These are phyloP conservation scores for Haemorhous mexicanus DNA, from an alignment of 2,113 vertebrate genomes.

Conservation along the genomic window DNA sequence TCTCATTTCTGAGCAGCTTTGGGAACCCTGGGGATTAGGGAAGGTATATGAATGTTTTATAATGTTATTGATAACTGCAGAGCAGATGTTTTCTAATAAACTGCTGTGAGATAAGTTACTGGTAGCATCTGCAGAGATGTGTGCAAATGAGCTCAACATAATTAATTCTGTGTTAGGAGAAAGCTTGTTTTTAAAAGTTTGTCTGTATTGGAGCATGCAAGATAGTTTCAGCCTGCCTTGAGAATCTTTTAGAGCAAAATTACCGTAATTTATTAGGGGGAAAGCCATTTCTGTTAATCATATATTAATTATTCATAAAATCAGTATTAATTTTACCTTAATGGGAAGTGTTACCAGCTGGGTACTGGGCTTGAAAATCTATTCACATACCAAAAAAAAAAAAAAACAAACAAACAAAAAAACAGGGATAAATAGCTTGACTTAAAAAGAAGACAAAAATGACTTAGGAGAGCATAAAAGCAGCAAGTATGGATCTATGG, in stretches of 20 bases:
- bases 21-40: neutral
- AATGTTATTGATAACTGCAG: conserved; percentile 35
- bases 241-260: conserved; percentile 4
- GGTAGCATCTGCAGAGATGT: neutral
- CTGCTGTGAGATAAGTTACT: conserved; percentile 31
- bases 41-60: conserved; percentile 47
- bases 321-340: conserved; percentile 63
- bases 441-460: conserved; percentile 57
- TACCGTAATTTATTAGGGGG: conserved; percentile 51
- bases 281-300: conserved; percentile 62
- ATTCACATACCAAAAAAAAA: neutral
- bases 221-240: neutral
- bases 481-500: neutral
- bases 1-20: neutral
- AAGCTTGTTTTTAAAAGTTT: neutral
- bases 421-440: neutral
- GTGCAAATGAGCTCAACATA: conserved; percentile 30
- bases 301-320: conserved; percentile 71
- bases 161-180: conserved; percentile 18
- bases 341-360: conserved; percentile 48
- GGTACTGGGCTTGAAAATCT: neutral
- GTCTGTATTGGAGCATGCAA: neutral
- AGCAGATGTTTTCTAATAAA: neutral
- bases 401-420: neutral
- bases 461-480: conserved; percentile 53